Percentiles rank a stretch among this genome's conserved stretches.
phyloP scores from a whole-genome alignment of 2,113 vertebrate species.

The Cavia aperea region DNA sequence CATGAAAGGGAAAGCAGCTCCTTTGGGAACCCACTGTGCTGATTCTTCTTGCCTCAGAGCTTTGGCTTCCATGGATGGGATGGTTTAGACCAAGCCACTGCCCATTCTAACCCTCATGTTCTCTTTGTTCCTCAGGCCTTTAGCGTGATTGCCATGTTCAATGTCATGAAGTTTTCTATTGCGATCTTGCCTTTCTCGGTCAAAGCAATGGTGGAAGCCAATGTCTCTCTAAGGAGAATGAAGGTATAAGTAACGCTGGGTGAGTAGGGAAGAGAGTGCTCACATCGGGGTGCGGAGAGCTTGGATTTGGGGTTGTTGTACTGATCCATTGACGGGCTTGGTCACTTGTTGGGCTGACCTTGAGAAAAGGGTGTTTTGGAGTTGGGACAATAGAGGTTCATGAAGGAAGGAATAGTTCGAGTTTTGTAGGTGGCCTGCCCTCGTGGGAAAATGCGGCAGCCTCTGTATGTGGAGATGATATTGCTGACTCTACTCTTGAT shows the following conservation, averaged over 20 bases:
- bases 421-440: not conserved
- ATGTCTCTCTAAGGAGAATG: conserved; percentile 74
- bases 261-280: conserved; percentile 52
- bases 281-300: not conserved
- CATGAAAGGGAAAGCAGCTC: not conserved
- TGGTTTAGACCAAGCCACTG: not conserved
- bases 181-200: conserved; percentile 76
- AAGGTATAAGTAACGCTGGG: conserved; percentile 72
- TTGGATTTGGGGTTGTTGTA: not conserved
- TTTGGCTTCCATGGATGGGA: not conserved
- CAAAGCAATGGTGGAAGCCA: conserved; percentile 76
- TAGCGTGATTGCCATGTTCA: conserved; percentile 83
- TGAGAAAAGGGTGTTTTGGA: not conserved
- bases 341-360: not conserved
- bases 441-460: not conserved
- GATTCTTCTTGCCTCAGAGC: not conserved
- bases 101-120: not conserved
- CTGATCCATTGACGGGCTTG: not conserved
- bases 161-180: conserved; percentile 80
- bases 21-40: not conserved
- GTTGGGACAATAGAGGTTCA: not conserved
- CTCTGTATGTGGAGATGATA: not conserved
- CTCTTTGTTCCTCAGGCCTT: conserved; percentile 77
- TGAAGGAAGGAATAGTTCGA: not conserved
- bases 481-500: not conserved